Conservation (phyloP, 2,797 vertebrate species). For the Pyrocephalus nanus region DNA sequence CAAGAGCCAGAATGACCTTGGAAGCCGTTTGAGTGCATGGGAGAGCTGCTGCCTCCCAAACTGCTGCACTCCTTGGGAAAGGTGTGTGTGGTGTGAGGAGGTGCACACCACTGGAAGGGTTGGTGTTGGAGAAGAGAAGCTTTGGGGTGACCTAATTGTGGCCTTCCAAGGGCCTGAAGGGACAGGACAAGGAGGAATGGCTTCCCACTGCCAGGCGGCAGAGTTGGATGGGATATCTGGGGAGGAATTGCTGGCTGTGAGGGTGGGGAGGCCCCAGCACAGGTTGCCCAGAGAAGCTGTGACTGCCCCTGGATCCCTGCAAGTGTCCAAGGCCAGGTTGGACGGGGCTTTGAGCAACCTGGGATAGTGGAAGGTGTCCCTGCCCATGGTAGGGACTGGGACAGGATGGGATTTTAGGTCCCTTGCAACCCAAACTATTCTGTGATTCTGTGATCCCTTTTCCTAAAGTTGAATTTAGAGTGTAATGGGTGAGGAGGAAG, state of each 20-base stretch:
- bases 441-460: background rate
- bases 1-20: background rate
- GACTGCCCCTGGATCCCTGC: background rate
- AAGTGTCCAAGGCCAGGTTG: background rate
- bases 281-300: background rate
- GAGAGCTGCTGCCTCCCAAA: background rate
- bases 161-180: background rate
- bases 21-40: background rate
- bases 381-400: background rate
- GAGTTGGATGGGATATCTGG: background rate
- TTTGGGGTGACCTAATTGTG: background rate
- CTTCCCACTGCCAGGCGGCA: background rate
- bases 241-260: background rate
- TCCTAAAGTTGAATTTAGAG: background rate
- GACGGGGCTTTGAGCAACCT: background rate
- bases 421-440: background rate
- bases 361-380: background rate
- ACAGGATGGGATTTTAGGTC: background rate
- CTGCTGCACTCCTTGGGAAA: background rate
- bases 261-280: background rate
- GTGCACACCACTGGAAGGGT: fast-evolving
- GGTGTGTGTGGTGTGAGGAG: background rate
- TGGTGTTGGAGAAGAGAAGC: background rate
- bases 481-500: background rate
- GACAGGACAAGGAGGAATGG: background rate